phyloP scores from a whole-genome alignment of 2,113 vertebrate genomes.

The Sebastes schlegelii region DNA sequence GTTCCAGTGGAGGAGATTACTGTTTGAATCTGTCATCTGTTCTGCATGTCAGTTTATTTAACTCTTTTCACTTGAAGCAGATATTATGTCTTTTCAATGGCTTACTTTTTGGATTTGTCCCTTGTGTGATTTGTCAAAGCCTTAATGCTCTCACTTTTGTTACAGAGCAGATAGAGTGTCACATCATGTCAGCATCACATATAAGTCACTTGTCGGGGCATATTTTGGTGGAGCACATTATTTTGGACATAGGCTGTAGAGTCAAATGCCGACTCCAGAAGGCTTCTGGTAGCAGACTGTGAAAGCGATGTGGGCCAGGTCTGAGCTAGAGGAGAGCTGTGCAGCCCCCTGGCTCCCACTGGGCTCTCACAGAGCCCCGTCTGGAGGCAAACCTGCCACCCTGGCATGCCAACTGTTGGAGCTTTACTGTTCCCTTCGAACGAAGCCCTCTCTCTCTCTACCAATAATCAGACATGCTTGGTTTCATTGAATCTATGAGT shows the following conservation, averaged over 20 bases:
- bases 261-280: constrained; percentile 34
- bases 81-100: constrained; percentile 1
- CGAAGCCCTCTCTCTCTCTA: constrained; percentile 20
- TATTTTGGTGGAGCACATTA: background rate
- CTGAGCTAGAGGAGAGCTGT: constrained; percentile 58
- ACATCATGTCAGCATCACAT: background rate
- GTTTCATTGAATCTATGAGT: constrained; percentile 20
- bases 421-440: constrained; percentile 73
- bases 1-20: constrained; percentile 49
- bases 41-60: constrained; percentile 47
- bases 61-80: constrained; percentile 25
- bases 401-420: constrained; percentile 70
- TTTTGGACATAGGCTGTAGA: constrained; percentile 28
- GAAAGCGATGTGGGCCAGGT: constrained; percentile 55
- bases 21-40: constrained; percentile 38
- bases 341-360: constrained; percentile 66
- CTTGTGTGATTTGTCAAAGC: constrained; percentile 7
- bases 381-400: constrained; percentile 80
- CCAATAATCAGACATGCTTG: constrained; percentile 26
- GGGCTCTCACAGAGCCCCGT: constrained; percentile 76
- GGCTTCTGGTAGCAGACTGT: constrained; percentile 53
- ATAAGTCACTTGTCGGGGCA: constrained; percentile 4
- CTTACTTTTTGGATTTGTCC: constrained; percentile 4
- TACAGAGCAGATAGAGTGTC: constrained; percentile 4
- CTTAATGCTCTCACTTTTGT: constrained; percentile 8